These are phyloP conservation scores for Myanophis thanlyinensis DNA, from an alignment of 2,113 vertebrate genomes.

Conservation along the genomic window DNA sequence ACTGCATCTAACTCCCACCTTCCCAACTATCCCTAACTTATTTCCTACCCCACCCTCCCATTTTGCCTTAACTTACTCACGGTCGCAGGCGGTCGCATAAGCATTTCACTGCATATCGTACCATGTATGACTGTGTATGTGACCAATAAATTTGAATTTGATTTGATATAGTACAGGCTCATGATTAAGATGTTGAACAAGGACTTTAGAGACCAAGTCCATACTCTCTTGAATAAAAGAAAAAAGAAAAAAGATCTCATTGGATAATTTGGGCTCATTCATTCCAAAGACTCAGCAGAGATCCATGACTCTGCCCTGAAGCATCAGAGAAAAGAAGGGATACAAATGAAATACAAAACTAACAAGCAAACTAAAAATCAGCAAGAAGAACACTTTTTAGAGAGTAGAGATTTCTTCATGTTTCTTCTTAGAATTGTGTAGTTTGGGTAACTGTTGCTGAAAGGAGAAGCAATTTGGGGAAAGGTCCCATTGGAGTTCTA, in stretches of 20 bases:
- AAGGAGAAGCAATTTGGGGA: not conserved
- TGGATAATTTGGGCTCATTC: not conserved
- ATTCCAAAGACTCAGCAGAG: not conserved
- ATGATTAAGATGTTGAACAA: not conserved
- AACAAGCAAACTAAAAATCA: not conserved
- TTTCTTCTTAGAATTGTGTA: constrained; percentile 15
- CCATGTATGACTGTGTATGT: no score
- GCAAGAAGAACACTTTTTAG: not conserved
- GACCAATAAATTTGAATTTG: no score
- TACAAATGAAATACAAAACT: not conserved
- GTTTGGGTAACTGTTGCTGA: not conserved
- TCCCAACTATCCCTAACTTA: no score
- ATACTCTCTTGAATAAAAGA: not conserved
- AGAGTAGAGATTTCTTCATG: not conserved
- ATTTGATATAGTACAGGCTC: not conserved
- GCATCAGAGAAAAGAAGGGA: not conserved
- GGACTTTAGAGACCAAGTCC: not conserved
- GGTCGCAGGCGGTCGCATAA: no score
- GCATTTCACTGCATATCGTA: no score
- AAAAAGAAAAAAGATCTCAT: not conserved
- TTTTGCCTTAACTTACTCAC: no score
- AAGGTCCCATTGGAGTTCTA: not conserved
- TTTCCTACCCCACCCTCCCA: no score
- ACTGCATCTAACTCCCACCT: no score
- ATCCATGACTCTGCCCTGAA: not conserved